Evolutionary conservation across 2,113 vertebrate genomes (phyloP), one percentile per base, ranked within the genome.

Genomic region (Mastomys natalensis): DNA sequence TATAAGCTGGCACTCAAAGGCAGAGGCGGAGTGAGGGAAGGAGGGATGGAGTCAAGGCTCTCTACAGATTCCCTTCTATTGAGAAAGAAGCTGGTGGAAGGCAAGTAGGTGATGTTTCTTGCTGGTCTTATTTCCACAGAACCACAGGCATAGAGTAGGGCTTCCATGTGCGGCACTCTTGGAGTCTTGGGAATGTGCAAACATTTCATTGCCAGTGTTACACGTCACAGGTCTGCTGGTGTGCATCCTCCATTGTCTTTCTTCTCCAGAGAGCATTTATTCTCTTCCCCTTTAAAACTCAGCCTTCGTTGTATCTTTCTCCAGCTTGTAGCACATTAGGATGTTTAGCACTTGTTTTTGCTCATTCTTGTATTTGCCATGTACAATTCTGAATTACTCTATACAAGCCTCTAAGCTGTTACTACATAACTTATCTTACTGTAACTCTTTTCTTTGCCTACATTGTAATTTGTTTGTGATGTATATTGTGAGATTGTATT

Each of bases 401-500:
- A 99, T 99, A 99, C 98, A 98, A 99, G 99, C 99, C 99, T 98
- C 98, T 98, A 98, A 99, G 99, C 99, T 99, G 99, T 99, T 99
- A 99, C 98, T 99, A 98, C 99, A 99, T 99, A 98, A 99, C 98
- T 99, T 99, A 99, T 99, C 98, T 99, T 99, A 99, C 99, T 99
- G 99, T 99, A 99, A 99, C 99, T 99, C 98, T 98, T 97, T 97
- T 98, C 98, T 98, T 99, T 99, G 98, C 98, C 96, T 97, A 99
- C 99, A 98, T 99, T 99, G 99, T 99, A 99, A 99, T 98, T 99
- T 99, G 98, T 99, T 98, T 99, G 99, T 99, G 99, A 99, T 99
- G 99, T 99, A 99, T 99, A 99, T 99, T 99, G 99, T 99, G 99
- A 99, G 99, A 99, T 99, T 99, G 99, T 99, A 99, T 98, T 99